Evolutionary conservation across 2,797 vertebrate species (phyloP), one percentile per base, ranked within the genome.

Genomic region (Psittacula echo): DNA sequence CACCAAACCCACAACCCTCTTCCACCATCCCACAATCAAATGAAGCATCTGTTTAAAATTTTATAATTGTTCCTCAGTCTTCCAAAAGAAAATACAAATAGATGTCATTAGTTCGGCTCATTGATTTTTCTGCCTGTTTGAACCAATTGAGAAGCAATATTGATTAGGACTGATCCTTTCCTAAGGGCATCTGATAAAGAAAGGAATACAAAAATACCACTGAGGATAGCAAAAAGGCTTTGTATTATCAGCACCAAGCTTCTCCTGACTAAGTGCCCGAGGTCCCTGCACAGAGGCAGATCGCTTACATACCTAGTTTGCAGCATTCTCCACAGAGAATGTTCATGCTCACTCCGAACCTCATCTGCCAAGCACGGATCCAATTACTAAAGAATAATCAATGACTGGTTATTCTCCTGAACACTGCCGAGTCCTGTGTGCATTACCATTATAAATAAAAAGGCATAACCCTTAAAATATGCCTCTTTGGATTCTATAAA

Each of bases 121-220:
- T 98, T 97, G 98, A 98, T 98, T 97, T 97, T 97, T 97, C 97
- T 97, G 96, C 86, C 95, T 95, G 94, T 87, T 94, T 97, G 88
- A 97, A 97, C 94, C 96, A 97, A 96, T 95, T 93, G 97, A 98
- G 97, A 97, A 97, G 95, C 96, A 95, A 94, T 98, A 98, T 98
- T 98, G 98, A 98, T 98, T 96, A 97, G 95, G 87, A 97, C 96
- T 97, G 97, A 98, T 98, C 97, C 96, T 97, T 93, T 97, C 98
- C 98, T 97, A 91, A 92, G 98, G 98, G 97, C 97, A 97, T 96
- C 95, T 97, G 93, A 96, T 93, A 94, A 93, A 97, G 93, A 95
- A 97, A 93, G 89, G 97, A 97, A 98, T 95, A 97, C 61, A 95
- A 51, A 95, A 93, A 93, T 89, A 95, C 95, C 95, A 95, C 96